Evolutionary conservation across 1,140 invertebrate genomes (phyloP).

Genomic region (Holcopasites calliopsidis): DNA sequence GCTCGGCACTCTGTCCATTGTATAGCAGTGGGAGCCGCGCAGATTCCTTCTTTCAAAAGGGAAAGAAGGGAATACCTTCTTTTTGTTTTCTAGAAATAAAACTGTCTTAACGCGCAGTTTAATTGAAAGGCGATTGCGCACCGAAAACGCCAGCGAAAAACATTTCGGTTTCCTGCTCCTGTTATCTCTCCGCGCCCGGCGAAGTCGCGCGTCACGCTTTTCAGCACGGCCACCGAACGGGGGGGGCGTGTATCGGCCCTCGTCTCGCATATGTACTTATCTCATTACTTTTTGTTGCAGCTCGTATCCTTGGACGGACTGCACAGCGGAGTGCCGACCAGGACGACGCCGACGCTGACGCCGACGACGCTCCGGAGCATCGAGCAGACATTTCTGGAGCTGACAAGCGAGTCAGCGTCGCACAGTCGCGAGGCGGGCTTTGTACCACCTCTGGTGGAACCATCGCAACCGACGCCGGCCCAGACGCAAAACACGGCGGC

Average conservation of each 20-base stretch:
- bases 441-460: conserved; percentile 89
- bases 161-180: conserved; percentile 19
- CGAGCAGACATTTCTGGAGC: conserved; percentile 90
- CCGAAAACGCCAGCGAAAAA: background rate
- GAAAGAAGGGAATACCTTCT: too few relatives aligned
- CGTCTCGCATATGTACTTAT: background rate
- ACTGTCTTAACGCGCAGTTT: conserved; percentile 11
- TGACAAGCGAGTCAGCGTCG: conserved; percentile 83
- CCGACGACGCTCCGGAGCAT: conserved; percentile 95
- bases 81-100: too few relatives aligned
- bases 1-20: background rate
- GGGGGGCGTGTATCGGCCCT: background rate
- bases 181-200: conserved; percentile 21
- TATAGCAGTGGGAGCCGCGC: background rate
- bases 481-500: conserved; percentile 81
- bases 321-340: conserved; percentile 91
- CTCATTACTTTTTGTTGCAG: conserved; percentile 79
- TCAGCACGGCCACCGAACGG: background rate
- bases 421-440: conserved; percentile 94
- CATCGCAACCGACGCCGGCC: conserved; percentile 77
- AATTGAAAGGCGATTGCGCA: conserved; percentile 9
- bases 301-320: conserved; percentile 90
- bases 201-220: background rate
- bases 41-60: too few relatives aligned
- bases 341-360: conserved; percentile 94